These are phyloP conservation scores for Chanos chanos DNA, from an alignment of 2,797 vertebrate genomes.

Conservation along the genomic window DNA sequence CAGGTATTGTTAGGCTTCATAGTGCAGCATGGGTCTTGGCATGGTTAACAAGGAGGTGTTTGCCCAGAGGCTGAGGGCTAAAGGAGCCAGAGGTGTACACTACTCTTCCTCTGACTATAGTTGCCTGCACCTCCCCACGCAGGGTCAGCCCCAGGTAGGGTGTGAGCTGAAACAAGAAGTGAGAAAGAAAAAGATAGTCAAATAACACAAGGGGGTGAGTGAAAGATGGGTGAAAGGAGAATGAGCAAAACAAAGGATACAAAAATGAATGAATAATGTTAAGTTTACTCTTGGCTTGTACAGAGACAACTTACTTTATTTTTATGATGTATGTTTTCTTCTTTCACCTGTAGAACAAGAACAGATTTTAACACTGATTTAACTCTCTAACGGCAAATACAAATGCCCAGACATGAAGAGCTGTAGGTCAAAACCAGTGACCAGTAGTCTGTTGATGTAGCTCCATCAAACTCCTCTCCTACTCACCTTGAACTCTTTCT, in stretches of 20 bases:
- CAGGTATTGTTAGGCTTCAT: conserved; percentile 35
- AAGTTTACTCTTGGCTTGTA: neutral
- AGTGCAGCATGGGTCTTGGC: conserved; percentile 32
- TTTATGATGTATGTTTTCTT: conserved; percentile 70
- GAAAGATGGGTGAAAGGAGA: no score
- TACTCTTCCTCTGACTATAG: conserved; percentile 71
- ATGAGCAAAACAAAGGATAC: neutral
- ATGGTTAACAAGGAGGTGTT: conserved; percentile 62
- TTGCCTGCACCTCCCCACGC: conserved; percentile 66
- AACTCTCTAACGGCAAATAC: neutral
- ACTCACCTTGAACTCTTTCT: conserved; percentile 73
- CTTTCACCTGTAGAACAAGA: conserved; percentile 63
- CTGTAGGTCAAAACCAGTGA: neutral
- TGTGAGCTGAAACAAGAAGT: conserved; percentile 63
- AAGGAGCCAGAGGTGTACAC: conserved; percentile 75
- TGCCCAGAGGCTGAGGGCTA: conserved; percentile 66
- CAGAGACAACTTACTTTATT: conserved; percentile 67
- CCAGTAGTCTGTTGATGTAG: neutral
- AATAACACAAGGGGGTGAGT: neutral
- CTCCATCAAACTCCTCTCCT: neutral
- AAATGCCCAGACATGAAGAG: neutral
- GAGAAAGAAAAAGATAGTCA: conserved; percentile 6
- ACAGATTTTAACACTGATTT: neutral
- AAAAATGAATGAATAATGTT: neutral
- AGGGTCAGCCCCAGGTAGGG: conserved; percentile 74